Percentiles rank a stretch among this genome's conserved stretches.
These are phyloP conservation scores for Empis livida DNA, from an alignment of 2,888 invertebrate genomes.

Conservation along the genomic window DNA sequence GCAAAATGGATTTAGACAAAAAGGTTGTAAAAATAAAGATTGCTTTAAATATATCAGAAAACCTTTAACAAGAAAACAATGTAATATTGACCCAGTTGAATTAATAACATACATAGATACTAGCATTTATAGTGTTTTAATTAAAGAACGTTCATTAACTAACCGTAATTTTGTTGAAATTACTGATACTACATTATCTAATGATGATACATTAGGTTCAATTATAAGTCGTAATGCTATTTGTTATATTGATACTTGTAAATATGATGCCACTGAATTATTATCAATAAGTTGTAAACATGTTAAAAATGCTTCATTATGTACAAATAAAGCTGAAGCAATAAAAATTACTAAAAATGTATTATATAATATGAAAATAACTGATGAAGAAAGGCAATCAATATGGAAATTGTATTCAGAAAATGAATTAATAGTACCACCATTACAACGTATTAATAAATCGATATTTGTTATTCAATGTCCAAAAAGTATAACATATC, in stretches of 20 bases:
- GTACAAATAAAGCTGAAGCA: constrained; percentile 20
- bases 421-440: constrained; percentile 21
- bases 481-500: constrained; percentile 23
- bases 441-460: constrained; percentile 28
- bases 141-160: constrained; percentile 54
- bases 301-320: constrained; percentile 18
- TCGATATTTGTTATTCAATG: constrained; percentile 30
- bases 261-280: constrained; percentile 18
- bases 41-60: neutral
- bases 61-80: neutral
- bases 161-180: constrained; percentile 60
- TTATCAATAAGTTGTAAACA: constrained; percentile 24
- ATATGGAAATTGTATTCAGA: constrained; percentile 28
- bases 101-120: constrained; percentile 47
- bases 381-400: constrained; percentile 22
- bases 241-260: constrained; percentile 26
- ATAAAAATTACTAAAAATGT: constrained; percentile 24
- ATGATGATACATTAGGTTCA: constrained; percentile 29
- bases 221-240: constrained; percentile 24
- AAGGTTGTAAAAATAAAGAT: neutral
- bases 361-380: constrained; percentile 27
- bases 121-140: constrained; percentile 53
- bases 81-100: constrained; percentile 23
- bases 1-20: neutral
- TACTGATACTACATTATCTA: constrained; percentile 32